These are phyloP conservation scores for Antechinus stuartii DNA, from an alignment of 2,113 vertebrate species.

Conservation along the genomic window DNA sequence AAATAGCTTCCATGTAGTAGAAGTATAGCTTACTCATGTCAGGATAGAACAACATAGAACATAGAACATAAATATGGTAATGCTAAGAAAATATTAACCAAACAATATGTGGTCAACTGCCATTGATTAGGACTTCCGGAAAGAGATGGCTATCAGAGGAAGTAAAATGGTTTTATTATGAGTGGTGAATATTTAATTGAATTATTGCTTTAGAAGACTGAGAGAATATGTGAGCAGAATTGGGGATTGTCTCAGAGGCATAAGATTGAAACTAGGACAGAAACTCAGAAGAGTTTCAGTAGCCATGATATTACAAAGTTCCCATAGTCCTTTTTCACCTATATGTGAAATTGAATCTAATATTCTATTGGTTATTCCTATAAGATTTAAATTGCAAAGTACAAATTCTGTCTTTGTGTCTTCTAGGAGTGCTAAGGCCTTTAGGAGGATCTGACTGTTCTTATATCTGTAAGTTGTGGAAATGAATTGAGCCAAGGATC, in stretches of 20 bases:
- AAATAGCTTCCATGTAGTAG: background rate
- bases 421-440: background rate
- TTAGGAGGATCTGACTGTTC: background rate
- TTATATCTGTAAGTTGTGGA: background rate
- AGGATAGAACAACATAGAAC: background rate
- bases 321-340: background rate
- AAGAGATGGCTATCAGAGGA: background rate
- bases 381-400: background rate
- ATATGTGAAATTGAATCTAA: background rate
- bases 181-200: background rate
- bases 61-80: background rate
- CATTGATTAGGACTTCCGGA: background rate
- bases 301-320: background rate
- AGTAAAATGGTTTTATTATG: background rate
- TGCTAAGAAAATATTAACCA: background rate
- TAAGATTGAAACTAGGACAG: background rate
- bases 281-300: background rate
- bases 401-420: background rate
- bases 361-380: background rate
- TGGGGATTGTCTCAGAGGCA: background rate
- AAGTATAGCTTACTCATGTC: background rate
- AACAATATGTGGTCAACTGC: background rate
- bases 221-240: background rate
- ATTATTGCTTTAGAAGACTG: background rate
- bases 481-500: background rate